A percentile compares a stretch with the other conserved stretches of the same genome.
Conservation (phyloP, 2,797 vertebrate species). For the Loriculus beryllinus region DNA sequence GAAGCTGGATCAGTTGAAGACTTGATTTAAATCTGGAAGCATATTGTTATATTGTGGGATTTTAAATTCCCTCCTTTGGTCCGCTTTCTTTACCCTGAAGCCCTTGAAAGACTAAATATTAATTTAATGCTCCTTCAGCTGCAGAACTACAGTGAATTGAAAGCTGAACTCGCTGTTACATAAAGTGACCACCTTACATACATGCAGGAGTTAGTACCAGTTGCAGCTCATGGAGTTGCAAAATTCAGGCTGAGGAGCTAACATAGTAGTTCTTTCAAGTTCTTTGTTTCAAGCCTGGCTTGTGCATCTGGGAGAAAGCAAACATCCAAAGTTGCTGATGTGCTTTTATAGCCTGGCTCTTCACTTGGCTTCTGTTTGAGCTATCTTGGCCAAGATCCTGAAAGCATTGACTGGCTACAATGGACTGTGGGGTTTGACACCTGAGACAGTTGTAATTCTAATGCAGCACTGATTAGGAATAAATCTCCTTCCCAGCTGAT, state of each 20-base stretch:
- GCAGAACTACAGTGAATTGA: neutral
- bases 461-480: neutral
- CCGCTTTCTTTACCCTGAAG: neutral
- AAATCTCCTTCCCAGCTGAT: neutral
- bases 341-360: neutral
- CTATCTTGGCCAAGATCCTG: neutral
- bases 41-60: neutral
- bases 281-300: neutral
- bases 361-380: neutral
- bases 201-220: neutral
- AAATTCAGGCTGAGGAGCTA: neutral
- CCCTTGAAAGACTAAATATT: neutral
- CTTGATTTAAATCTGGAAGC: neutral
- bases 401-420: neutral
- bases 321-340: neutral
- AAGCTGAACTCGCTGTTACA: neutral
- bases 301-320: neutral
- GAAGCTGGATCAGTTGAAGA: neutral
- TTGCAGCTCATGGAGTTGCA: neutral
- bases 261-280: neutral
- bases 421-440: neutral
- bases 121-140: neutral
- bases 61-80: neutral
- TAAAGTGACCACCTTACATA: neutral
- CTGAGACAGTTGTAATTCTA: neutral